Conservation (phyloP, 1,140 invertebrate species). For the Nasonia giraulti region DNA sequence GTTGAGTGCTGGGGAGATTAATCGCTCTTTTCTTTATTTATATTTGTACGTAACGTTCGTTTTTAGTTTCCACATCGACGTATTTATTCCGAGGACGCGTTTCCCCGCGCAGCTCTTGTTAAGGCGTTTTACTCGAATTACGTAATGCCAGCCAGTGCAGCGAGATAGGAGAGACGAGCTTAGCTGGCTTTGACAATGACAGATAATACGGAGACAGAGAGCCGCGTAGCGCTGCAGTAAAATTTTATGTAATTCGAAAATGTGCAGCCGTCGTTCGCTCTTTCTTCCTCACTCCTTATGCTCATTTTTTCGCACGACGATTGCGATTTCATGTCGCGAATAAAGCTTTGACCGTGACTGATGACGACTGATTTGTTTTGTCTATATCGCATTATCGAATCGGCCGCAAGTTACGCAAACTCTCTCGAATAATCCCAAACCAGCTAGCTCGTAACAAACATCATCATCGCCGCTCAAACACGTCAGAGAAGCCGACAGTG, state of each 20-base stretch:
- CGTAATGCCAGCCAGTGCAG: not conserved
- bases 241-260: slow-evolving; percentile 5
- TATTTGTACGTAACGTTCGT: not conserved
- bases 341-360: not conserved
- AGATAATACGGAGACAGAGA: not conserved
- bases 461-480: not conserved
- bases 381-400: too few species aligned
- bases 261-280: not conserved
- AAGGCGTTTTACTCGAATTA: not conserved
- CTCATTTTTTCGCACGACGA: too few species aligned
- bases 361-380: not conserved
- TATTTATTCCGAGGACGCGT: not conserved
- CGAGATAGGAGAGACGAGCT: not conserved
- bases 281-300: not conserved
- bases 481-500: not conserved
- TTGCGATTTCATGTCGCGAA: not conserved
- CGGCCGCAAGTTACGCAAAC: too few species aligned
- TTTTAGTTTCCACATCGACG: not conserved
- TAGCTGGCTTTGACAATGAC: not conserved
- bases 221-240: not conserved
- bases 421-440: not conserved
- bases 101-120: not conserved
- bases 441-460: not conserved
- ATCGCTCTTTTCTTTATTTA: not conserved
- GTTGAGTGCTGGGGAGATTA: not conserved